Evolutionary conservation across 2,888 invertebrate species (phyloP), one percentile per base, ranked within the genome.

Genomic region (Amiota communis): DNA sequence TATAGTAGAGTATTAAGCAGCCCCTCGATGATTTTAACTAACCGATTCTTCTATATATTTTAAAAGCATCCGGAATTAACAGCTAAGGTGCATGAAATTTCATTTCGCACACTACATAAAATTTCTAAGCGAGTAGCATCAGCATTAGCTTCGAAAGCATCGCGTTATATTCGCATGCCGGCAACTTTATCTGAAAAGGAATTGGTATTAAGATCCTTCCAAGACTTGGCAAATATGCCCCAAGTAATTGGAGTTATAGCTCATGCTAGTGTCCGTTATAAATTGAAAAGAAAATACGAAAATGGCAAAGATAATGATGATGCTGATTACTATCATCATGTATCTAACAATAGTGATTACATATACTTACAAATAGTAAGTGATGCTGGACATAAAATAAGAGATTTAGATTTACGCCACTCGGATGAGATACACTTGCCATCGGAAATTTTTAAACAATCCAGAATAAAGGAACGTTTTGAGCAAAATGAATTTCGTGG

Each of bases 401-500:
- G 87, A 15, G 87, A 87, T 72, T 72, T 88, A 10, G 88, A 87
- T 56, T 80, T 87, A 71, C 82, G 77, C 6, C 71, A 75, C 0
- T 69, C 77, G 6, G 77, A 80, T 3, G 78, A 79, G 67, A 71
- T 75, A 10, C 78, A 79, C 20, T 57, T 77, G 1, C 71, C 73
- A 15, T 71, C 77, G 0, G 83, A 87, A 36, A 72, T 87, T 51
- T 87, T 86, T 70, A 71, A 78, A 0, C 74, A 86, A 46, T 82
- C 86, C 0, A 76, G 85, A 11, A 87, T 87, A 48, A 87, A 82
- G 53, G 87, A 87, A 65, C 84, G 87, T 2, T 87, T 87, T 8
- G 88, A 88, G 15, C 87, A 87, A 64, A 87, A 87, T 74, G 87
- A 87, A 72, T 87, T 87, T 71, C 88, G 87, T 20, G 87, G 87